A percentile compares a stretch with the other conserved stretches of the same genome.
phyloP scores from a whole-genome alignment of 1,140 invertebrate species.

The Drosophila subpulchrella region DNA sequence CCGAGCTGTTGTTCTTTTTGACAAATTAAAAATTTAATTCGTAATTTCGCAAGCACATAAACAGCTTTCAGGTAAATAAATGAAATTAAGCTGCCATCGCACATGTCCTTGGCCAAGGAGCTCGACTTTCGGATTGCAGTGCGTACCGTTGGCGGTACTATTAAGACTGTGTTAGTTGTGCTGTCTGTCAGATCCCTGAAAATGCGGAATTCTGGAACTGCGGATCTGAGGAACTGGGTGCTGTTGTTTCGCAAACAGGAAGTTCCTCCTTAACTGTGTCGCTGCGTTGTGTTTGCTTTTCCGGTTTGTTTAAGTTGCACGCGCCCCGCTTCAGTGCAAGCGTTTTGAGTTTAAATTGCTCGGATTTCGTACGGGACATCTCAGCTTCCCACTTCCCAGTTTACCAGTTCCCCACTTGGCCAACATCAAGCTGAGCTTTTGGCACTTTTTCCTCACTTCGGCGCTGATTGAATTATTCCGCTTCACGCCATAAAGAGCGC shows the following conservation, averaged over 20 bases:
- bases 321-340: constrained; percentile 67
- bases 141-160: constrained; percentile 25
- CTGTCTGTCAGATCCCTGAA: constrained; percentile 51
- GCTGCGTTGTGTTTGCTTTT: constrained; percentile 77
- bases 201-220: constrained; percentile 32
- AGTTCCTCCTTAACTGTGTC: constrained; percentile 80
- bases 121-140: constrained; percentile 22
- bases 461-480: constrained; percentile 78
- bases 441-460: constrained; percentile 60
- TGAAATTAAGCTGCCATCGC: constrained; percentile 68
- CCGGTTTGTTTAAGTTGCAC: constrained; percentile 81
- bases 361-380: constrained; percentile 52
- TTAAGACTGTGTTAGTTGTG: constrained; percentile 15
- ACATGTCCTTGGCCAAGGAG: constrained; percentile 65
- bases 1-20: constrained; percentile 62
- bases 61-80: constrained; percentile 79
- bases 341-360: constrained; percentile 79
- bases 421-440: constrained; percentile 44
- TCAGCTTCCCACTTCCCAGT: not conserved
- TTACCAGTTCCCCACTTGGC: constrained; percentile 3
- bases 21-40: constrained; percentile 82
- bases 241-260: constrained; percentile 61
- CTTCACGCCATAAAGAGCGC: constrained; percentile 74
- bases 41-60: constrained; percentile 77
- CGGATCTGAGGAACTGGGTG: constrained; percentile 1